A percentile compares a stretch with the other conserved stretches of the same genome.
phyloP scores from a whole-genome alignment of 2,113 vertebrate genomes.

The Pedetes capensis region DNA sequence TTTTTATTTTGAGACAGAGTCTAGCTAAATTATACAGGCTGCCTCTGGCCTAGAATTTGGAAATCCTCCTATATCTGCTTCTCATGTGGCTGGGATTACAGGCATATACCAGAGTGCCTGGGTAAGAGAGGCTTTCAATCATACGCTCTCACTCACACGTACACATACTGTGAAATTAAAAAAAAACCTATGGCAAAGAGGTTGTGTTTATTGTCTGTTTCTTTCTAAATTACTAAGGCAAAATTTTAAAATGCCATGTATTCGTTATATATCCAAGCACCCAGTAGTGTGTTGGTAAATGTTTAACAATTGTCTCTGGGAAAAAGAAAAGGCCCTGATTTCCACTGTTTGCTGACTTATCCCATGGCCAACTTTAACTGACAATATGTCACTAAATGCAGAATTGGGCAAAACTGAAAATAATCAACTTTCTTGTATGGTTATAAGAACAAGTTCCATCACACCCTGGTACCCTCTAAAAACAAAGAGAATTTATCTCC shows the following conservation, averaged over 20 bases:
- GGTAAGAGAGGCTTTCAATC: not conserved
- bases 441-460: not conserved
- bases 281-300: not conserved
- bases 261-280: conserved; percentile 29
- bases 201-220: not conserved
- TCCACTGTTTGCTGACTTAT: not conserved
- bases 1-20: no score
- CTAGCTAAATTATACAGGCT: no score
- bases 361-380: not conserved
- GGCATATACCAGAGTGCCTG: no score
- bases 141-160: no score
- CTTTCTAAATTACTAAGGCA: conserved; percentile 5
- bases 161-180: not conserved
- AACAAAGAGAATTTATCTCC: not conserved
- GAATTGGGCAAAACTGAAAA: not conserved
- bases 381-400: not conserved
- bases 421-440: not conserved
- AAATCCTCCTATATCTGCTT: no score
- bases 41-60: no score
- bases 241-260: not conserved
- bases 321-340: not conserved
- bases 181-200: not conserved
- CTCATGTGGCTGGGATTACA: no score
- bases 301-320: not conserved
- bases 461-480: not conserved